Conservation (phyloP, 53 echinoderm and acorn worm species). For the Pentamera pediparva region DNA sequence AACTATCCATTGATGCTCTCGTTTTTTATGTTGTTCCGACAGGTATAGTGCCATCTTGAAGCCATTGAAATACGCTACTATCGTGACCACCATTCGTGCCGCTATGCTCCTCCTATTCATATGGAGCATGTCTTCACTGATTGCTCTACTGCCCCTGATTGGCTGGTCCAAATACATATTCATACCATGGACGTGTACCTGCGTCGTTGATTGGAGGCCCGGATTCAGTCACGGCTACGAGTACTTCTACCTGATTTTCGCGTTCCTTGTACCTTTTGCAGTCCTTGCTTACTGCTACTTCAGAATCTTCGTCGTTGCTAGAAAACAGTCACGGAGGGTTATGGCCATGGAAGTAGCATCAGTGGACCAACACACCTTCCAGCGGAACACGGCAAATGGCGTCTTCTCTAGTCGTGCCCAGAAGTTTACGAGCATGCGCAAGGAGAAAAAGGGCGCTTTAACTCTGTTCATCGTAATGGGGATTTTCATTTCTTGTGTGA, state of each 20-base stretch:
- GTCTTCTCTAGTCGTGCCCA: constrained; percentile 20
- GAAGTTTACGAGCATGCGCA: constrained; percentile 52
- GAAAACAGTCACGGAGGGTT: constrained; percentile 65
- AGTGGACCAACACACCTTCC: constrained; percentile 31
- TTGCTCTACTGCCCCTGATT: constrained; percentile 62
- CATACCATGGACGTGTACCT: constrained; percentile 73
- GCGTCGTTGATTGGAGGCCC: constrained; percentile 67
- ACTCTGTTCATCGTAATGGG: constrained; percentile 79
- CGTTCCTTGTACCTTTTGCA: constrained; percentile 56
- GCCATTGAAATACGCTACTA: constrained; percentile 80
- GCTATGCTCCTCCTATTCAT: constrained; percentile 42
- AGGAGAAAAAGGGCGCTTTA: constrained; percentile 77
- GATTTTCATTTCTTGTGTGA: constrained; percentile 74
- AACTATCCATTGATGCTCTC: too few species aligned
- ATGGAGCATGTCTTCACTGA: constrained; percentile 58
- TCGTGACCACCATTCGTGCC: constrained; percentile 64
- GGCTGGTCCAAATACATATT: constrained; percentile 80
- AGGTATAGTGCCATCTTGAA: constrained; percentile 81
- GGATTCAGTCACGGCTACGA: constrained; percentile 49
- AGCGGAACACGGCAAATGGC: not conserved
- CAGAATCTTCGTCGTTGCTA: constrained; percentile 72
- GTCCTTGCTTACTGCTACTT: constrained; percentile 78
- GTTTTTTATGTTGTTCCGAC: constrained; percentile 3
- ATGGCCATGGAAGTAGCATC: constrained; percentile 72
- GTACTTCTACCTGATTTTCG: constrained; percentile 57